Base-by-base conservation (phyloP, 2,797 vertebrate species). In the Ptychadena robeensis region DNA sequence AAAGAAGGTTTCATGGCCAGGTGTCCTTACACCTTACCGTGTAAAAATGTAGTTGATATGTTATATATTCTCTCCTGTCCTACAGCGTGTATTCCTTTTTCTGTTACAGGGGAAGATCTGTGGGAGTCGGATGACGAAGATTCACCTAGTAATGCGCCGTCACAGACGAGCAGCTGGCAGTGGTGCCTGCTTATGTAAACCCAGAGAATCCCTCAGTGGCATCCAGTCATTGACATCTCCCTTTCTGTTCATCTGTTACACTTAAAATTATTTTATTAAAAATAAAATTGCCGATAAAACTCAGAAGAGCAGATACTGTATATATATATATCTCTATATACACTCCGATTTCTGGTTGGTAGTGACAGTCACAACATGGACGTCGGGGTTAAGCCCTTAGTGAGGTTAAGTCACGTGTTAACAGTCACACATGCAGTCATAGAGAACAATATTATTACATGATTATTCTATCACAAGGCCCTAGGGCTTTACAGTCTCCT, bases 221-320 rank as follows among this genome's bases (percentile, higher is more conserved):
- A 22, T 34, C 27, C 9, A 53, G 25, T 40, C 67, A 38, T 27
- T 18, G 31, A 22, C 35, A 31, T 11, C 35, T 35, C 34, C 35
- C 35, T 25, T 38, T n/a, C 35, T 28, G 34, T 35, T 40, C 35
- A 38, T 69, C 9, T n/a, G 12, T 75, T 80, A 69, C 71, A 80
- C 77, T 35, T 32, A 35, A 75, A 75, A 68, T 66, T 38, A 70
- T 53, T 85, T 80, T 80, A 63, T 80, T 85, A 69, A 80, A 85
- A 85, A 85, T 80, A 80, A 85, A 80, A 85, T 53, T 69, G 77
- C 53, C 64, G 66, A 59, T 31, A 12, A 53, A 75, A 75, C 77
- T 35, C 71, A 69, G 65, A 38, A 73, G 77, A 80, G 71, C 28
- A 65, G 67, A 72, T 18, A 67, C 63, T 28, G 22, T 44, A 44